These are phyloP conservation scores for Tinamus major DNA, from an alignment of 2,797 vertebrate genomes.

Conservation along the genomic window DNA sequence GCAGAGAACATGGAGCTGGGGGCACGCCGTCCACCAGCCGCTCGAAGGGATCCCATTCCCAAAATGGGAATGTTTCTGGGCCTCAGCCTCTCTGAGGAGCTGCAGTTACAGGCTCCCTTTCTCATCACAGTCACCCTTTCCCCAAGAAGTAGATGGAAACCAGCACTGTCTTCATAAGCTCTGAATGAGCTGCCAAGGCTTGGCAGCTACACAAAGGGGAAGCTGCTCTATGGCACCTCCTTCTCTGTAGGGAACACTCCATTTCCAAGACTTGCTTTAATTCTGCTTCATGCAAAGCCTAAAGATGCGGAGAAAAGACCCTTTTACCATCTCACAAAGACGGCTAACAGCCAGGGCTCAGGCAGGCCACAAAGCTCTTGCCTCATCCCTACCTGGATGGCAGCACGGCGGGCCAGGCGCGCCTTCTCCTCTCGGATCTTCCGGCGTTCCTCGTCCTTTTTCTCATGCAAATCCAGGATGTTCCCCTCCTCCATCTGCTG, in stretches of 20 bases:
- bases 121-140: neutral
- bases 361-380: neutral
- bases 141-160: neutral
- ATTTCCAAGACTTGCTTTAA: neutral
- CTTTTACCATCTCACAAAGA: fast-evolving
- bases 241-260: neutral
- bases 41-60: fast-evolving
- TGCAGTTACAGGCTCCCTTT: neutral
- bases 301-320: neutral
- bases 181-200: neutral
- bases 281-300: neutral
- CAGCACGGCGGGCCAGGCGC: slow-evolving; percentile 84
- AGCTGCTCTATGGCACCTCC: neutral
- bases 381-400: slow-evolving; percentile 85
- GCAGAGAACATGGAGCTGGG: fast-evolving
- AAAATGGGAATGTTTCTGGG: neutral
- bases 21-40: neutral
- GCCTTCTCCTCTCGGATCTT: slow-evolving; percentile 91
- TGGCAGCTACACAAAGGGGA: slow-evolving; percentile 14
- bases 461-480: slow-evolving; percentile 77
- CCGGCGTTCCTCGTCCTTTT: slow-evolving; percentile 84
- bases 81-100: neutral
- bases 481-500: slow-evolving; percentile 78
- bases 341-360: neutral
- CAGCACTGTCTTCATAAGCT: neutral